phyloP scores from a whole-genome alignment of 2,797 vertebrate genomes.

The Pseudotriccus pelzelni region DNA sequence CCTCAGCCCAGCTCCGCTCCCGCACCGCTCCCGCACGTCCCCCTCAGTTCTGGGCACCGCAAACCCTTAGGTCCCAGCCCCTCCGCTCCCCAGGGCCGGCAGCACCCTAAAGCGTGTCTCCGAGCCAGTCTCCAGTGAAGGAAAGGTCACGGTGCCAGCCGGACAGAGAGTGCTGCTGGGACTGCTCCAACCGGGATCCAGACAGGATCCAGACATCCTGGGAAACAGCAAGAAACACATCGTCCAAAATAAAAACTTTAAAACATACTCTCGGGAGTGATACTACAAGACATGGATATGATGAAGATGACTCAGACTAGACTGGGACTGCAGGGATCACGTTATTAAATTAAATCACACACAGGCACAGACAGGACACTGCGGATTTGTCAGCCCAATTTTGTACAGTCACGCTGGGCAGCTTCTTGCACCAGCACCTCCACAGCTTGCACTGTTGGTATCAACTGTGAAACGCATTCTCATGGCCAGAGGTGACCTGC shows the following conservation, averaged over 20 bases:
- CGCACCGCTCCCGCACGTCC: neutral
- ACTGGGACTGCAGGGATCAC: neutral
- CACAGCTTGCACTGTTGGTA: neutral
- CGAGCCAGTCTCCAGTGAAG: neutral
- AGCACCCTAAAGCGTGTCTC: neutral
- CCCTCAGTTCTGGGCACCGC: no score
- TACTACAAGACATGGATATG: rapidly evolving
- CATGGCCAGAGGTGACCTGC: neutral
- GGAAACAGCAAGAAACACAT: neutral
- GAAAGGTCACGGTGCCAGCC: neutral
- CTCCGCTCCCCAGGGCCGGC: neutral
- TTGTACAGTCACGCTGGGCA: neutral
- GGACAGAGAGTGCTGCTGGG: neutral
- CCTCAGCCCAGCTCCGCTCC: neutral
- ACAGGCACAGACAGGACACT: rapidly evolving
- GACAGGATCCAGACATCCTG: neutral
- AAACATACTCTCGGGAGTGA: neutral
- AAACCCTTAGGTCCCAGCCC: neutral
- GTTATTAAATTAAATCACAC: neutral
- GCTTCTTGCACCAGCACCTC: neutral
- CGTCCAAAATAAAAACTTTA: neutral
- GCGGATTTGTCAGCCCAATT: neutral
- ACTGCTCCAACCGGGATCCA: neutral
- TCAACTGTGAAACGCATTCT: neutral
- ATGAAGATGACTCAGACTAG: neutral